Base-by-base conservation (phyloP, 2,888 invertebrate genomes). In the Drosophila colorata region DNA sequence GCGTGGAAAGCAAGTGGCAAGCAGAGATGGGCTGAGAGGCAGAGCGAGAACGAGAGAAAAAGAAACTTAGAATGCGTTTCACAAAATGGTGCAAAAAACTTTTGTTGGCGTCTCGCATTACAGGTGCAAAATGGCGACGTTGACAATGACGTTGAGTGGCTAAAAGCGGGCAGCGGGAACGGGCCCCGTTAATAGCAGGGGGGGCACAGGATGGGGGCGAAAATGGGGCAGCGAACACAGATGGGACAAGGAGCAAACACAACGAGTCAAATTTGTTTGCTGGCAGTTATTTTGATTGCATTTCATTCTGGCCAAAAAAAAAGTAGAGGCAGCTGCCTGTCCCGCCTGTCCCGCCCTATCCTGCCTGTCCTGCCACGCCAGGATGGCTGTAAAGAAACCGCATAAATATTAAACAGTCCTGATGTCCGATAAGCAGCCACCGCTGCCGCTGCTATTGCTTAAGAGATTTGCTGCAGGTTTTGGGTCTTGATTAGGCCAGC, bases 31-130 rank as follows among this genome's bases (percentile, higher is more conserved):
- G 43, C 18, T 13, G 20, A 47, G 20, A 11, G 23, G 6, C 28
- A 7, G n/a, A 28, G 40, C n/a, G 51, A 44, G 28, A 48, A 16
- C 31, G 31, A 31, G 52, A 18, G 13, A 28, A 20, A 64, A 53
- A 53, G 31, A 31, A 46, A 33, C 46, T 44, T 59, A 40, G 68
- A 68, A 72, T 77, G 76, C 79, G 73, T 75, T 78, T 53, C 69
- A 67, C 69, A 73, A 78, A 78, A 78, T 67, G 72, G 72, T 78
- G 69, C 47, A 74, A 74, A 76, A 73, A 72, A 72, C 52, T 77
- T 78, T 78, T 78, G 75, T 78, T 78, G 73, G 73, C 79, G 69
- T 69, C 79, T 75, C 73, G 73, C 60, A 75, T 78, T 75, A 79
- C 78, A 78, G 78, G 75, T 75, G 69, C 79, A 73, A 78, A 73